A percentile compares a stretch with the other conserved stretches of the same genome.
Evolutionary conservation across 2,888 invertebrate species (phyloP).

Genomic region (Aporophyla lueneburgensis): DNA sequence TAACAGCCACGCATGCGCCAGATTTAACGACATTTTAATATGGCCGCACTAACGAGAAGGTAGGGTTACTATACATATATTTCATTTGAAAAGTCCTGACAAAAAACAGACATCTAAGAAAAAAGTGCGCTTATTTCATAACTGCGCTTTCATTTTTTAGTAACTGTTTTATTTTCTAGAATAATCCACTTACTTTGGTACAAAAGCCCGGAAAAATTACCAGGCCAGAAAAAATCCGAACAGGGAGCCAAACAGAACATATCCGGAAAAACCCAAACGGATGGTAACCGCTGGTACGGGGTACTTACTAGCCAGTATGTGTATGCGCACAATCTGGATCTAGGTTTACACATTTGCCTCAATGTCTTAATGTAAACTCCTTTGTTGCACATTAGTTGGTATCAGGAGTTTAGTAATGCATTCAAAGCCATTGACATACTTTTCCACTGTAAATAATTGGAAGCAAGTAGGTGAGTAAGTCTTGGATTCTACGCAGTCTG

Average conservation of each 20-base stretch:
- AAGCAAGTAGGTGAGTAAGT: not conserved
- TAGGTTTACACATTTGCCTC: constrained; percentile 45
- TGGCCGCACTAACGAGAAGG: constrained; percentile 29
- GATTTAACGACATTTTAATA: constrained; percentile 63
- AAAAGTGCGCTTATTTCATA: not conserved
- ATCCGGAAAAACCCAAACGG: not conserved
- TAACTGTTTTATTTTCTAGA: not conserved
- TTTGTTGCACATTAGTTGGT: constrained; percentile 42
- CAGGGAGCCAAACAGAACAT: not conserved
- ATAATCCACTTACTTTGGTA: no score
- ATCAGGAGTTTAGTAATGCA: constrained; percentile 21
- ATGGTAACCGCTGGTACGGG: constrained; percentile 1
- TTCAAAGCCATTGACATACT: constrained; percentile 34
- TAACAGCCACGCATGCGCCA: constrained; percentile 31
- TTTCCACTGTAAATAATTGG: constrained; percentile 24
- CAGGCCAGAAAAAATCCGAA: not conserved
- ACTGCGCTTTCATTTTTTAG: not conserved
- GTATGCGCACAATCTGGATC: constrained; percentile 23
- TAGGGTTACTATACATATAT: not conserved
- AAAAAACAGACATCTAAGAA: not conserved
- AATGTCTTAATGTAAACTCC: constrained; percentile 48
- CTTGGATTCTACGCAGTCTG: not conserved
- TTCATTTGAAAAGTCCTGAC: not conserved
- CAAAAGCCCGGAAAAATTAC: no score
- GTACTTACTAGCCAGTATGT: not conserved